Evolutionary conservation across 2,888 invertebrate species (phyloP).

Genomic region (Agrypnus murinus): DNA sequence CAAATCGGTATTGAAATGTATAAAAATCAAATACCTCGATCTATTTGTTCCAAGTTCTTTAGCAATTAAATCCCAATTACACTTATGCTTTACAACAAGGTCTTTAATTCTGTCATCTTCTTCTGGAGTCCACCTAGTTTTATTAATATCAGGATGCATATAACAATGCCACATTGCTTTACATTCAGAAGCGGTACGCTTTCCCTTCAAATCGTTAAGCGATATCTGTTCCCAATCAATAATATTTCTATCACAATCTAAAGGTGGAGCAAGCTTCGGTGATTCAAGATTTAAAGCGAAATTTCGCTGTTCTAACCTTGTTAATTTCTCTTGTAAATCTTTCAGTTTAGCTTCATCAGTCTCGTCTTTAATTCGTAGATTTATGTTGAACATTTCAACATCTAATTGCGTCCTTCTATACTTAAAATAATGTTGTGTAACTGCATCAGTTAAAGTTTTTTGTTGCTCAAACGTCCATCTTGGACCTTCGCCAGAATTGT

Average conservation of each 20-base stretch:
- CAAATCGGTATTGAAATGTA: conserved; percentile 77
- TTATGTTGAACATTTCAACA: conserved; percentile 51
- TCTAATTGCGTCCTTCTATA: conserved; percentile 67
- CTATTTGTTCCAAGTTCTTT: conserved; percentile 74
- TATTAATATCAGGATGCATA: conserved; percentile 81
- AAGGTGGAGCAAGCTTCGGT: conserved; percentile 56
- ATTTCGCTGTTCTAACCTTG: conserved; percentile 59
- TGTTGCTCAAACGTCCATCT: conserved; percentile 77
- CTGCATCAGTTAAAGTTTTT: conserved; percentile 71
- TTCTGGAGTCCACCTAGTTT: conserved; percentile 72
- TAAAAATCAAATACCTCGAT: conserved; percentile 81
- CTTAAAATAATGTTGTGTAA: conserved; percentile 62
- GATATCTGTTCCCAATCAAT: conserved; percentile 78
- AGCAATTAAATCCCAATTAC: conserved; percentile 82
- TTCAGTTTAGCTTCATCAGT: background rate
- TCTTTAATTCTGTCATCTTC: conserved; percentile 72
- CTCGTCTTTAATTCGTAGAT: background rate
- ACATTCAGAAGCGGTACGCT: conserved; percentile 79
- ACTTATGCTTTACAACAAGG: conserved; percentile 70
- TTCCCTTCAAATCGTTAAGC: conserved; percentile 66
- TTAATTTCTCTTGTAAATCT: conserved; percentile 58
- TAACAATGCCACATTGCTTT: conserved; percentile 82
- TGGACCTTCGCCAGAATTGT: conserved; percentile 50
- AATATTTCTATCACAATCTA: conserved; percentile 63
- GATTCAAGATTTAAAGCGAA: conserved; percentile 22